Percentiles rank a stretch among this genome's conserved stretches.
phyloP scores from a whole-genome alignment of 2,797 vertebrate species.

The Myotis vivesi region DNA sequence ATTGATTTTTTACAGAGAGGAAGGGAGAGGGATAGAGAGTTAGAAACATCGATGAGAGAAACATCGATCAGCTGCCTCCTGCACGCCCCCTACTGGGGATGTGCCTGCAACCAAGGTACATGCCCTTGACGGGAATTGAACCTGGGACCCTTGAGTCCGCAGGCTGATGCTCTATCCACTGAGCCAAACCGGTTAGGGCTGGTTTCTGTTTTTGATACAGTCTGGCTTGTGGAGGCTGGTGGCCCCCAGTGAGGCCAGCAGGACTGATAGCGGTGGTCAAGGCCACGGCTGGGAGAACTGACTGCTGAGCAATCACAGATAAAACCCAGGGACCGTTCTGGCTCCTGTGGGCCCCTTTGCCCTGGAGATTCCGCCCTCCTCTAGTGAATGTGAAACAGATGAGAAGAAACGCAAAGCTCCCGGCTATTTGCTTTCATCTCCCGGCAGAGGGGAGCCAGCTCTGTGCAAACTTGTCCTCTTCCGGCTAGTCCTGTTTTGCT shows the following conservation, averaged over 20 bases:
- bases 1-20: no score
- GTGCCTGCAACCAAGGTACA: no score
- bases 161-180: no score
- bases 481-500: slow-evolving; percentile 35
- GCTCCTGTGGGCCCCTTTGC: background rate
- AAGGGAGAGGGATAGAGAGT: no score
- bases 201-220: background rate
- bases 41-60: no score
- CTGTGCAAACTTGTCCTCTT: slow-evolving; percentile 33
- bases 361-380: background rate
- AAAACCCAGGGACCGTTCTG: background rate
- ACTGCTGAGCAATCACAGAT: background rate
- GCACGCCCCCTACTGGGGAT: no score
- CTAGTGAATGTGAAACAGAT: background rate
- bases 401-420: background rate
- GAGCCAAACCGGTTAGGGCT: no score
- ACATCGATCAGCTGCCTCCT: no score
- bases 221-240: background rate
- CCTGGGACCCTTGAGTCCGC: no score
- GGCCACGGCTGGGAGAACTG: background rate
- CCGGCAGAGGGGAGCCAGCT: background rate
- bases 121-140: no score
- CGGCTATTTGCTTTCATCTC: background rate
- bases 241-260: background rate
- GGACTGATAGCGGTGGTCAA: background rate